Base-by-base conservation (phyloP, 2,888 invertebrate species). In the Andrena praecox region DNA sequence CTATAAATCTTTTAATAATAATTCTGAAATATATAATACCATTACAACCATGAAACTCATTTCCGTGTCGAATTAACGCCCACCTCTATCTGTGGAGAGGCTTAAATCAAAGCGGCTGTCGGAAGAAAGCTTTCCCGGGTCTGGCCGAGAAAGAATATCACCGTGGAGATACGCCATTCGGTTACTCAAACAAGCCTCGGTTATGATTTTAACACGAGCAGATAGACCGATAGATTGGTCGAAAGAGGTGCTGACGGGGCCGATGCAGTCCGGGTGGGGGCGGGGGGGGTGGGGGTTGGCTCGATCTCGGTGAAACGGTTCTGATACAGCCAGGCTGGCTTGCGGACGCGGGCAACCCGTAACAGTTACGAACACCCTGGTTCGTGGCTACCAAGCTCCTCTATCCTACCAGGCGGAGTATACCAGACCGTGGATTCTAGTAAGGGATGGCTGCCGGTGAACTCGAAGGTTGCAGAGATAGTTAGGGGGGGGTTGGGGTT, bases 401-500 rank as follows among this genome's bases (percentile, higher is more conserved):
- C 77, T 77, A 79, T 66, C 76, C 75, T 29, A 71, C 77, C 67
- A 67, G 64, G 78, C 77, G 72, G 71, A 74, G 62, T 42, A 42
- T 16, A 42, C 42, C 42, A 42, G 42, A 42, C 80, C 63, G 73
- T 64, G 82, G 87, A 78, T 74, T 69, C 71, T 60, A 85, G 80
- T 77, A 77, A 83, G 80, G 82, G 83, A 85, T 86, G 87, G 85
- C 81, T 81, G 85, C 86, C 80, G 87, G 87, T 86, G 86, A 86
- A 85, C 84, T 83, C 87, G 87, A 87, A 89, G 83, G 86, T 86
- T 87, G 79, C 82, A 77, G 82, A 81, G 84, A 86, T 86, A 89
- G 87, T 86, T 87, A 82, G 77, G 67, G 75, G 75, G 83, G 31
- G 87, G 78, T 80, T 79, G 85, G 89, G 89, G 85, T 85, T 91